These are phyloP conservation scores for Mugil cephalus DNA, from an alignment of 2,113 vertebrate genomes.

Conservation along the genomic window DNA sequence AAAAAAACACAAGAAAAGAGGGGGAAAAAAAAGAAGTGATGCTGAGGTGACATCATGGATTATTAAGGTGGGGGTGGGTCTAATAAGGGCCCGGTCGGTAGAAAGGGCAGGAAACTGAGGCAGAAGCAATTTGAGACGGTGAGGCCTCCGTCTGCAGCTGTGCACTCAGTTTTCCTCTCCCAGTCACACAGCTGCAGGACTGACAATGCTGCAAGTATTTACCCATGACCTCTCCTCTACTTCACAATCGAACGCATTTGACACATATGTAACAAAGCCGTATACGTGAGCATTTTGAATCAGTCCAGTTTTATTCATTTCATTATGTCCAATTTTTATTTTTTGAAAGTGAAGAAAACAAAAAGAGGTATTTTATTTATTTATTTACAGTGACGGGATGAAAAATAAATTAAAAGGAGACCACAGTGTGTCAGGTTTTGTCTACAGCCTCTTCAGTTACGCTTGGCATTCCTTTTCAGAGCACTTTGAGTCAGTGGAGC, in stretches of 20 bases:
- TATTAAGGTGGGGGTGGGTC: conserved; percentile 75
- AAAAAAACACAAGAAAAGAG: conserved; percentile 19
- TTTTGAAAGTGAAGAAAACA: no score
- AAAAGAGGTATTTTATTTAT: neutral
- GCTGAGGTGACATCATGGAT: conserved; percentile 82
- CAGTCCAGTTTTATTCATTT: no score
- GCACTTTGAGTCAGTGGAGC: conserved; percentile 35
- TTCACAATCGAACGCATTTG: conserved; percentile 48
- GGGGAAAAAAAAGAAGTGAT: conserved; percentile 69
- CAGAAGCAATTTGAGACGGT: conserved; percentile 81
- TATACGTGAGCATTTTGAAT: conserved; percentile 1
- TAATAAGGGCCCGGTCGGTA: conserved; percentile 73
- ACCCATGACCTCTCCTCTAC: conserved; percentile 77
- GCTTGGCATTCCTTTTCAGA: conserved; percentile 28
- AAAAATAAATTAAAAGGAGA: neutral
- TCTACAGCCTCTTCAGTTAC: conserved; percentile 1
- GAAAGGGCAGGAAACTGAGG: conserved; percentile 81
- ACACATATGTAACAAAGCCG: conserved; percentile 26
- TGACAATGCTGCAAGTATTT: conserved; percentile 70
- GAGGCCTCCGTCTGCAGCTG: conserved; percentile 81
- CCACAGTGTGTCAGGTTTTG: neutral
- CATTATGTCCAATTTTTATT: no score
- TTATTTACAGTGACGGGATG: neutral
- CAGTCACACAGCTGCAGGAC: conserved; percentile 66
- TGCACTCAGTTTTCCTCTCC: conserved; percentile 70